Evolutionary conservation across 1,140 invertebrate species (phyloP), one percentile per base, ranked within the genome.

Genomic region (Neodiprion pinetum): DNA sequence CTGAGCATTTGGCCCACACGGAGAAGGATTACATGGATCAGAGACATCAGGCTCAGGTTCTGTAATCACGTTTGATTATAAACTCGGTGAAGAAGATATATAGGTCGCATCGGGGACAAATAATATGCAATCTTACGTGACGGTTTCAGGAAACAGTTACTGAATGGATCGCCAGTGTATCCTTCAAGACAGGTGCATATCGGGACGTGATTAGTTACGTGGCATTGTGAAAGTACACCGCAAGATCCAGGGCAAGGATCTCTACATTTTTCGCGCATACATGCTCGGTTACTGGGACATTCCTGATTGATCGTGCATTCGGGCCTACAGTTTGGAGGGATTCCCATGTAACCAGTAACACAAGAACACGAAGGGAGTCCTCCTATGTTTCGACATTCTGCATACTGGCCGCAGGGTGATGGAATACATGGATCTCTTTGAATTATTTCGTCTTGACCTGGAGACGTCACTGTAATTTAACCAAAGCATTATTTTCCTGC

Each of bases 201-300:
- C 5, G 91, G 90, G 17, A 87, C 85, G 73, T 93, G 92, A 82
- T 90, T 91, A 7, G 89, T 83, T 1, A 91, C 88, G 50, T 82
- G 79, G 74, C 91, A 92, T 8, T 84, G 74, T 3, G 91, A 89
- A 69, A 85, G 85, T 11, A 85, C 78, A n/a, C 91, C 92, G 82
- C 91, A 92, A 17, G 89, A 89, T 61, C 91, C 90, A 48, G 86
- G 85, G 78, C 91, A 92, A 47, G 91, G 91, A 79, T 92, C 89
- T 50, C 84, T 79, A 82, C 92, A 92, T 76, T 88, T 90, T 17
- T 87, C 83, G 48, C 85, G 82, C 28, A 91, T 86, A 70, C 91
- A 92, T 28, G 90, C 89, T 76, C 85, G 82, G 73, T 88, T 82
- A 9, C 78, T 80, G 1, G 86, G 78, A 70, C 90, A 91, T 78